phyloP scores from a whole-genome alignment of 2,113 vertebrate species.

The Ictidomys tridecemlineatus region DNA sequence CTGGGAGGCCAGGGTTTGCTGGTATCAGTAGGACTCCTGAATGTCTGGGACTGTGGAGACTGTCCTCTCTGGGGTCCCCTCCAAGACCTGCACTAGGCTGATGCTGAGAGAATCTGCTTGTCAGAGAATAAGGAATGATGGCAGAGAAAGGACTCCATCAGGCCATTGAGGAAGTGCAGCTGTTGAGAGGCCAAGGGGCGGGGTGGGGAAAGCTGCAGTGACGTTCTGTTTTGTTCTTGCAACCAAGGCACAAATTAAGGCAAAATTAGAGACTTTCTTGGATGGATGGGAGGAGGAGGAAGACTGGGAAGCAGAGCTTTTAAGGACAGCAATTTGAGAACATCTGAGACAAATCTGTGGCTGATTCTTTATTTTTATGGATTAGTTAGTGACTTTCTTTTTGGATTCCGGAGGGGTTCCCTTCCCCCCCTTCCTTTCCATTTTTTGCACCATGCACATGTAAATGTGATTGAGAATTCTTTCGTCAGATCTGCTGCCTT shows the following conservation, averaged over 20 bases:
- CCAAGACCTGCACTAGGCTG: neutral
- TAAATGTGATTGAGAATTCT: slow-evolving; percentile 86
- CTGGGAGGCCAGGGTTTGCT: neutral
- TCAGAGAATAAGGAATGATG: slow-evolving; percentile 59
- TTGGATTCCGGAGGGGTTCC: slow-evolving; percentile 75
- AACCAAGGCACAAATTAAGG: slow-evolving; percentile 84
- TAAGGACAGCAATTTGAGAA: slow-evolving; percentile 84
- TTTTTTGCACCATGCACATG: slow-evolving; percentile 81
- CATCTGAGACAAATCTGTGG: slow-evolving; percentile 82
- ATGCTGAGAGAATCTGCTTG: neutral
- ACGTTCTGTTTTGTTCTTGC: slow-evolving; percentile 80
- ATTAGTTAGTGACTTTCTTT: slow-evolving; percentile 82
- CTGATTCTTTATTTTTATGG: slow-evolving; percentile 56
- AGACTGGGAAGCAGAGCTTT: slow-evolving; percentile 74
- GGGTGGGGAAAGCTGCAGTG: slow-evolving; percentile 37
- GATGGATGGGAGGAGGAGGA: slow-evolving; percentile 74
- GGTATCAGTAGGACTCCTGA: neutral
- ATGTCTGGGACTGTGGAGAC: neutral
- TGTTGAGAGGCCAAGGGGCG: slow-evolving; percentile 45
- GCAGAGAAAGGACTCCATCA: slow-evolving; percentile 59
- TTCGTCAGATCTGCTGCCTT: slow-evolving; percentile 82
- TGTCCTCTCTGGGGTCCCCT: neutral
- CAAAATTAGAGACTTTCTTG: slow-evolving; percentile 83
- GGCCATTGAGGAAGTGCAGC: slow-evolving; percentile 77
- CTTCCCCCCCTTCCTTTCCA: slow-evolving; percentile 73